A percentile compares a stretch with the other conserved stretches of the same genome.
phyloP scores from a whole-genome alignment of 2,113 vertebrate species.

The Sinocyclocheilus anshuiensis region DNA sequence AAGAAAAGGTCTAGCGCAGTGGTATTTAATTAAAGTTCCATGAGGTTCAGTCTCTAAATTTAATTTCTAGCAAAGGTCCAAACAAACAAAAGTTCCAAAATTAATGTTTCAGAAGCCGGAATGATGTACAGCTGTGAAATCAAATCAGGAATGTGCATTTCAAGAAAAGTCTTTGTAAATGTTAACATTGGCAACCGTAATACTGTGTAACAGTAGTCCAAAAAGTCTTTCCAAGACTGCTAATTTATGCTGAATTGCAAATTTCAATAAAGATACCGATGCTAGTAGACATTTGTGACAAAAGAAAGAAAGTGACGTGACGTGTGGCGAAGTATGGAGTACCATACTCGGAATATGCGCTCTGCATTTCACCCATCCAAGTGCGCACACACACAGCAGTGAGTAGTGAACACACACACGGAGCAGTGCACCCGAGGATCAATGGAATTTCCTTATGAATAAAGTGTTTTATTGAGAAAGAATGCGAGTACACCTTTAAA shows the following conservation, averaged over 20 bases:
- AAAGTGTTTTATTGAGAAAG: background rate
- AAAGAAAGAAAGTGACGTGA: too few species aligned
- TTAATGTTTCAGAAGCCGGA: background rate
- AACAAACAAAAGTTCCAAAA: conserved; percentile 6
- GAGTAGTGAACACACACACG: too few species aligned
- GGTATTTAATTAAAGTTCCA: conserved; percentile 9
- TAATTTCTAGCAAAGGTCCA: background rate
- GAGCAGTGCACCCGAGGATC: too few species aligned
- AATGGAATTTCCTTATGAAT: background rate
- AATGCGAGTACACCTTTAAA: background rate
- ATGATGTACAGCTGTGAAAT: background rate
- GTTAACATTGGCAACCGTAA: background rate
- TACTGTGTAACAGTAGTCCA: background rate
- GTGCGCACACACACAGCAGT: too few species aligned
- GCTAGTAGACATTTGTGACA: too few species aligned
- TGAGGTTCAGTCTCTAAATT: background rate
- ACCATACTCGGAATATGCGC: too few species aligned
- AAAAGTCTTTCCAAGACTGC: background rate
- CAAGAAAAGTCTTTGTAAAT: background rate
- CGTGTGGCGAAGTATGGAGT: too few species aligned
- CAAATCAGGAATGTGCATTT: background rate
- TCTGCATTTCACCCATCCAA: too few species aligned
- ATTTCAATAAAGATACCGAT: too few species aligned
- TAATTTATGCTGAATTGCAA: background rate
- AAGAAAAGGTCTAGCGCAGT: background rate